Evolutionary conservation across 2,888 invertebrate species (phyloP), one percentile per base, ranked within the genome.

Genomic region (Deroplatys truncata): DNA sequence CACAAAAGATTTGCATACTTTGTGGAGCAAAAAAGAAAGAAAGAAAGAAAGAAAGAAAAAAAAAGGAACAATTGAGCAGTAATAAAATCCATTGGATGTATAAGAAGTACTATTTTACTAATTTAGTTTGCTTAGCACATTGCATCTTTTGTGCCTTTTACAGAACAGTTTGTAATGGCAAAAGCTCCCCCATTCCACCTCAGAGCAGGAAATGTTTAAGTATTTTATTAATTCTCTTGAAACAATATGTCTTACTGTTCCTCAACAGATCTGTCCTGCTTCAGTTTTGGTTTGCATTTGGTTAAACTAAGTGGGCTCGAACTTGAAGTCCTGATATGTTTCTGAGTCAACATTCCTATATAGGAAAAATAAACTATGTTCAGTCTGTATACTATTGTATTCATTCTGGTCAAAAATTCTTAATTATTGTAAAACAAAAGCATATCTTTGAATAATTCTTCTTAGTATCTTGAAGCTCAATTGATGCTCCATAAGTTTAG

Each of bases 291-390:
- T 25, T 85, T 43, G 43, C 85, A 85, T 35, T 31, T 89, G 84
- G 88, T 88, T 90, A 56, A 56, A 56, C 56, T 56, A 91, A 91
- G 90, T 88, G 89, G 91, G 90, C 89, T 89, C 90, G 88, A 84
- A 88, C 90, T 90, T 90, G 88, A 89, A 89, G 90, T 89, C 90
- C 90, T 86, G 87, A 90, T 84, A 89, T 72, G 90, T 87, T 90
- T 90, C 90, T 28, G 89, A 88, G 90, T 90, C 90, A 89, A 90
- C 88, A 89, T 82, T 90, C 91, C 91, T 91, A 90, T 86, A 90
- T 88, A 89, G 86, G 85, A 85, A 84, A 82, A 29, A 84, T 28
- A 84, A 88, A 88, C 31, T 35, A 7, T 31, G 20, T 83, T 88
- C 82, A 87, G 72, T 43, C 43, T 25, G 20, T 82, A 25, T 9